phyloP scores from a whole-genome alignment of 2,888 invertebrate genomes.

The Apodemia hepburni region DNA sequence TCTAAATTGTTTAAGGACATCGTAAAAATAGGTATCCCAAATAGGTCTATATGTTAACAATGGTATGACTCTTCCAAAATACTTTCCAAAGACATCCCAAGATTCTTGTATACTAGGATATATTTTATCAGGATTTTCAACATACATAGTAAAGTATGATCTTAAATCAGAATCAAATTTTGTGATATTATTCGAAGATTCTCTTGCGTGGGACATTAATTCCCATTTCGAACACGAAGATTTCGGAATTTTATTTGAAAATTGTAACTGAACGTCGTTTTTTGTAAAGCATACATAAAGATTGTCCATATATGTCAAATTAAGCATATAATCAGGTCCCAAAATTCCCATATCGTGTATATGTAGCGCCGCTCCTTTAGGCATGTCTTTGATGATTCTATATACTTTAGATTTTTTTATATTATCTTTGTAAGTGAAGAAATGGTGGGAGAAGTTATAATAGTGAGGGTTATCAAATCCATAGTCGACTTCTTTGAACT shows the following conservation, averaged over 20 bases:
- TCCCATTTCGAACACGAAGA: constrained; percentile 60
- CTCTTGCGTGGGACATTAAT: constrained; percentile 63
- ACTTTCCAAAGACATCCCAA: constrained; percentile 79
- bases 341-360: constrained; percentile 84
- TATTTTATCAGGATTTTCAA: constrained; percentile 57
- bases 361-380: constrained; percentile 88
- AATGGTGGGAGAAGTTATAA: constrained; percentile 84
- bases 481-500: constrained; percentile 73
- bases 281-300: constrained; percentile 74
- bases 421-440: constrained; percentile 79
- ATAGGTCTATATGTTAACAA: constrained; percentile 82
- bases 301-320: constrained; percentile 82
- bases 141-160: constrained; percentile 77
- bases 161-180: constrained; percentile 75
- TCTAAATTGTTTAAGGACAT: constrained; percentile 80
- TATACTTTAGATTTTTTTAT: constrained; percentile 84
- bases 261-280: constrained; percentile 40
- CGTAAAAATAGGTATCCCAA: constrained; percentile 84
- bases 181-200: constrained; percentile 49
- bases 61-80: constrained; percentile 75
- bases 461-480: constrained; percentile 75
- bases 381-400: constrained; percentile 83
- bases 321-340: constrained; percentile 81
- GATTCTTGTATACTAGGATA: constrained; percentile 78
- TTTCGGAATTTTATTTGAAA: constrained; percentile 45